These are phyloP conservation scores for Ceriagrion tenellum DNA, from an alignment of 2,888 invertebrate species.

Conservation along the genomic window DNA sequence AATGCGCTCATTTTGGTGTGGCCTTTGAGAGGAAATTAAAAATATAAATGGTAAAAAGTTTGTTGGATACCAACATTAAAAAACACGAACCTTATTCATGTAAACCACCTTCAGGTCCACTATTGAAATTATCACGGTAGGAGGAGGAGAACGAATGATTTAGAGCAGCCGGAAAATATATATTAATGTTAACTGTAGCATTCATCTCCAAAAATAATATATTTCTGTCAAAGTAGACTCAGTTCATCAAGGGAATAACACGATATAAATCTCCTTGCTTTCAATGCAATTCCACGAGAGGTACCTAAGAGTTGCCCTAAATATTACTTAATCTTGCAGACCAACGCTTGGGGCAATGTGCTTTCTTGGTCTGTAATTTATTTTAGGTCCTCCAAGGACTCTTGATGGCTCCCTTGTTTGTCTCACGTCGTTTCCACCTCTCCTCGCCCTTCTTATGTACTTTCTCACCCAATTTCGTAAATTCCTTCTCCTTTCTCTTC, in stretches of 20 bases:
- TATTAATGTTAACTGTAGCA: neutral
- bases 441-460: neutral
- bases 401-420: slow-evolving; percentile 3
- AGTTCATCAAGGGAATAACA: neutral
- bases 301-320: neutral
- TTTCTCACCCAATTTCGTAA: slow-evolving; percentile 16
- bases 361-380: neutral
- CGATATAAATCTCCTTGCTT: neutral
- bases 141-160: too few species aligned
- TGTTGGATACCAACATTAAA: too few species aligned
- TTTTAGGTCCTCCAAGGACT: neutral
- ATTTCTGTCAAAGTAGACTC: neutral
- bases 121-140: too few species aligned
- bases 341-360: neutral
- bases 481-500: neutral
- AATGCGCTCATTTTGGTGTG: too few species aligned
- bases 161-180: neutral
- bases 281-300: neutral
- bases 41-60: too few species aligned
- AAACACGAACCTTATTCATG: too few species aligned
- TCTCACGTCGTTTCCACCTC: neutral
- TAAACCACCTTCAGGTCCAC: too few species aligned
- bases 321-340: neutral
- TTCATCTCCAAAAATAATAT: neutral
- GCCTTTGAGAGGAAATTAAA: neutral